These are phyloP conservation scores for Polypterus senegalus DNA, from an alignment of 2,113 vertebrate genomes.

Conservation along the genomic window DNA sequence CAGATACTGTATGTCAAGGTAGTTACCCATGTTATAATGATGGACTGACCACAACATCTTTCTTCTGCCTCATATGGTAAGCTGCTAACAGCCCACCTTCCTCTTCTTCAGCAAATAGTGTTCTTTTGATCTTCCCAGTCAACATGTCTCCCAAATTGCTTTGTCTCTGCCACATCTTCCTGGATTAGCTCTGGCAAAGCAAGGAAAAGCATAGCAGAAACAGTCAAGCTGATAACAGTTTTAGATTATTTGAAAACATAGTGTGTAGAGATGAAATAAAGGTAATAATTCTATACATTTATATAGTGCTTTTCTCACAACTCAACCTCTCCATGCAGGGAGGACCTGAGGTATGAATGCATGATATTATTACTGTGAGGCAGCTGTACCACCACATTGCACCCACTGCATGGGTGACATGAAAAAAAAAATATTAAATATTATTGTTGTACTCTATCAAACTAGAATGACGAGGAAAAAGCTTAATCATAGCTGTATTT, in stretches of 20 bases:
- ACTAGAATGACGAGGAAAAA: background rate
- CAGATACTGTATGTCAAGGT: constrained; percentile 13
- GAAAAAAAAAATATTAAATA: constrained; percentile 1
- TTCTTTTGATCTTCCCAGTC: constrained; percentile 10
- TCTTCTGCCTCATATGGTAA: constrained; percentile 17
- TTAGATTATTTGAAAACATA: no score
- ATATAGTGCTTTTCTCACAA: no score
- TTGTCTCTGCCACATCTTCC: constrained; percentile 16
- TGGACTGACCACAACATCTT: constrained; percentile 15
- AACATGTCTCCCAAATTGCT: constrained; percentile 7
- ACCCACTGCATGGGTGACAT: background rate
- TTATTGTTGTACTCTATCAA: constrained; percentile 3
- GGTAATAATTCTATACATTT: no score
- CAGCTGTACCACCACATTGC: no score
- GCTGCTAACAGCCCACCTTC: constrained; percentile 19
- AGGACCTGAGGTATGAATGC: no score
- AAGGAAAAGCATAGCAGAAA: background rate
- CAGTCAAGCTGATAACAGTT: no score
- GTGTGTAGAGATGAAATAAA: no score
- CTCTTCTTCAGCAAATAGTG: background rate
- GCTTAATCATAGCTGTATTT: constrained; percentile 8
- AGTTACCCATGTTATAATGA: constrained; percentile 15
- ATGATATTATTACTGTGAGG: no score
- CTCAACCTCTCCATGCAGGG: no score
- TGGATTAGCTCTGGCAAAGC: constrained; percentile 16